These are phyloP conservation scores for Leptoclinus maculatus DNA, from an alignment of 2,797 vertebrate species.

Conservation along the genomic window DNA sequence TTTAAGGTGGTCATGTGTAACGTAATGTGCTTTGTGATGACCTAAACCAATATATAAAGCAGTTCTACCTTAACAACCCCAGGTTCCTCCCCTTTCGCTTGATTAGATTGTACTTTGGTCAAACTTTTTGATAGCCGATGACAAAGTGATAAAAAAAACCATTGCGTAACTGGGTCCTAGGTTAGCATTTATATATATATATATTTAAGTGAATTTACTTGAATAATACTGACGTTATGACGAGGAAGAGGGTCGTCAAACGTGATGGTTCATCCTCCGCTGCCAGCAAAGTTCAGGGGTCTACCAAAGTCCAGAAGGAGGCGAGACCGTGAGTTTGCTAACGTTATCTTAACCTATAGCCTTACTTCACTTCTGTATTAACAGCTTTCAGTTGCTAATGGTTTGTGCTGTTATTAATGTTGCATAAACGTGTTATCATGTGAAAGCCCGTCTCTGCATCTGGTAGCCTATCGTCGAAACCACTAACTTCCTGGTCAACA, in stretches of 20 bases:
- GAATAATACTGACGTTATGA: not conserved
- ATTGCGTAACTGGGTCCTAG: fast-evolving
- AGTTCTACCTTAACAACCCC: constrained; percentile 34
- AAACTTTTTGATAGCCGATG: not conserved
- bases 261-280: not conserved
- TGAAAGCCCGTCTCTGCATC: not conserved
- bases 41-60: fast-evolving
- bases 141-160: fast-evolving
- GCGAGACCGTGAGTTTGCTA: constrained; percentile 46
- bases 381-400: not conserved
- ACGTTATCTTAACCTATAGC: too few relatives aligned
- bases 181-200: not conserved
- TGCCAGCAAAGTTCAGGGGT: not conserved
- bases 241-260: constrained; percentile 55
- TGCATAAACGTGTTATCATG: too few relatives aligned
- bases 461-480: not conserved
- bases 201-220: fast-evolving
- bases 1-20: constrained; percentile 40
- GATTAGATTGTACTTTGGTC: not conserved
- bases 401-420: too few relatives aligned
- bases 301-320: not conserved
- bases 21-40: not conserved
- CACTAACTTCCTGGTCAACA: too few relatives aligned
- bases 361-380: too few relatives aligned
- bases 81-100: fast-evolving